Conservation (phyloP, 2,113 vertebrate species). For the Elephantulus edwardii region DNA sequence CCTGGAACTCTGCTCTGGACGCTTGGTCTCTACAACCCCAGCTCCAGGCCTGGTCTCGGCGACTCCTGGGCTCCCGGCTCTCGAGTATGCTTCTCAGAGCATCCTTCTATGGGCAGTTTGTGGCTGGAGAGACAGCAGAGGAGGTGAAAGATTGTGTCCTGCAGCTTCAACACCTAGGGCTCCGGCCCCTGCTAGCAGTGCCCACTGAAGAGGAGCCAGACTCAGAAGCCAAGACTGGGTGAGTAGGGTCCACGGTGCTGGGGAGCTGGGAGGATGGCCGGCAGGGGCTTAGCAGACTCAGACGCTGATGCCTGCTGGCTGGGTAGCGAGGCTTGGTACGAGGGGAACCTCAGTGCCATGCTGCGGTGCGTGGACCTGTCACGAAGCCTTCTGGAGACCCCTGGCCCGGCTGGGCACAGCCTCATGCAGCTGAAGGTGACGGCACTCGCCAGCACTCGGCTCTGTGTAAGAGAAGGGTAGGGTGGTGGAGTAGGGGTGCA, state of each 20-base stretch:
- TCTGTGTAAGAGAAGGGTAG: conserved; percentile 87
- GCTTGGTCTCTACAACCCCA: conserved; percentile 59
- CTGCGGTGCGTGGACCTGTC: conserved; percentile 90
- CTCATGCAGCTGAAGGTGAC: conserved; percentile 95
- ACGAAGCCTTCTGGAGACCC: conserved; percentile 78
- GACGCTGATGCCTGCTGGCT: neutral
- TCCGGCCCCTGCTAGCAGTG: conserved; percentile 92
- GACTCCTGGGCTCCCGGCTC: conserved; percentile 83
- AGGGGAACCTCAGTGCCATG: conserved; percentile 83
- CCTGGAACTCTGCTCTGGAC: neutral
- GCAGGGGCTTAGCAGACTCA: neutral
- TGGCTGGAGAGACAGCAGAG: conserved; percentile 87
- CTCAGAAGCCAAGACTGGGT: conserved; percentile 79
- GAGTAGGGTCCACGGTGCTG: conserved; percentile 30
- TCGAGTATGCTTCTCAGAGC: conserved; percentile 84
- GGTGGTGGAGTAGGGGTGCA: neutral
- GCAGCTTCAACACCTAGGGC: conserved; percentile 85
- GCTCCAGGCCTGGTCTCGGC: conserved; percentile 85
- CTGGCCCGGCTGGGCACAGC: conserved; percentile 54
- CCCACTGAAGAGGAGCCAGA: conserved; percentile 92
- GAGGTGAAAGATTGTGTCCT: conserved; percentile 87
- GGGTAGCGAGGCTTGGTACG: conserved; percentile 70
- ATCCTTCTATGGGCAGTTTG: conserved; percentile 92
- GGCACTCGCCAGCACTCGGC: conserved; percentile 86
- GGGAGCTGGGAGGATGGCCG: neutral